Percentiles rank a stretch among this genome's conserved stretches.
Conservation (phyloP, 2,113 vertebrate genomes). For the Mobula hypostoma region DNA sequence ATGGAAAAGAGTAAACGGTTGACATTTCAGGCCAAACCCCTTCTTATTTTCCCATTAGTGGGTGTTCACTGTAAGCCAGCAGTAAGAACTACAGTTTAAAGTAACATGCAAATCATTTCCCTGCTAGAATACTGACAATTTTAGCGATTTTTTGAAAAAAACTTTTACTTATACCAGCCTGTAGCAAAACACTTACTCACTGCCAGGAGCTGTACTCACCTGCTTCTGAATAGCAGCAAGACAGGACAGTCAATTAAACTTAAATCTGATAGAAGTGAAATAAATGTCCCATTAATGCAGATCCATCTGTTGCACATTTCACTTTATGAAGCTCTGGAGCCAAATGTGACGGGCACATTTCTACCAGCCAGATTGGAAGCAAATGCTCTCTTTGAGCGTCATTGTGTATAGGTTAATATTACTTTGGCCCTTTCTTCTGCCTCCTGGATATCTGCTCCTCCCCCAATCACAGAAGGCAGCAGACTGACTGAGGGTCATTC, state of each 20-base stretch:
- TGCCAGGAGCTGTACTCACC: conserved; percentile 17
- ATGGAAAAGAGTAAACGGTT: no score
- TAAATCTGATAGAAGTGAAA: conserved; percentile 30
- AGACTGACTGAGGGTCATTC: conserved; percentile 39
- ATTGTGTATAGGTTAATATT: conserved; percentile 34
- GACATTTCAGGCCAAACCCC: no score
- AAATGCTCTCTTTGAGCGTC: conserved; percentile 30
- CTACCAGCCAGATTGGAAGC: conserved; percentile 33
- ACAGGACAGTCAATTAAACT: conserved; percentile 3
- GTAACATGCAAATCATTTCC: not conserved
- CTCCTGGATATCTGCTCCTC: conserved; percentile 28
- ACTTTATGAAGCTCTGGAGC: conserved; percentile 5
- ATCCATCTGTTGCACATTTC: conserved; percentile 26
- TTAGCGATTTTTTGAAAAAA: not conserved
- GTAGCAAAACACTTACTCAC: not conserved
- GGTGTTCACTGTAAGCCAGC: not conserved
- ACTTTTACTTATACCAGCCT: not conserved
- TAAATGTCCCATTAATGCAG: conserved; percentile 18
- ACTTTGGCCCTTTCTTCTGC: conserved; percentile 37
- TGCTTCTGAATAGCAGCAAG: conserved; percentile 3
- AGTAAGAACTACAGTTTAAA: not conserved
- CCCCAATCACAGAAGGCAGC: conserved; percentile 32
- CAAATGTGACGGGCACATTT: conserved; percentile 21
- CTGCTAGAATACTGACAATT: not conserved
- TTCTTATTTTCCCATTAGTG: not conserved